Conservation (phyloP, 2,888 invertebrate species). For the Phrixothrix hirtus region DNA sequence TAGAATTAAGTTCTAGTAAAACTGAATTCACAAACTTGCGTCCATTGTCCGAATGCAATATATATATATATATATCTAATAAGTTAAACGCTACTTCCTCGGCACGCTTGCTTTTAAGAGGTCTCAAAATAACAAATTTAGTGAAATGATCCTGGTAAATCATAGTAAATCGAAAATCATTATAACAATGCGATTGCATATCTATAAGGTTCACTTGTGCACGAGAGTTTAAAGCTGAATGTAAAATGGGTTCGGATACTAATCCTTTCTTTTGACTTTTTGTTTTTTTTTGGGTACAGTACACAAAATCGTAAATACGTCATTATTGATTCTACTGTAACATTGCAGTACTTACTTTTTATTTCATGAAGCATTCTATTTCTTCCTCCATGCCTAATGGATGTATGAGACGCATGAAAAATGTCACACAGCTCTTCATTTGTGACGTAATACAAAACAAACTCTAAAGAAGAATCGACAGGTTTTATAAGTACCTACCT, state of each 20-base stretch:
- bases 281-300: neutral
- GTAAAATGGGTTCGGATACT: neutral
- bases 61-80: constrained; percentile 1
- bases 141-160: constrained; percentile 1
- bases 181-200: neutral
- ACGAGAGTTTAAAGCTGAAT: constrained; percentile 1
- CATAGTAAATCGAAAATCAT: neutral
- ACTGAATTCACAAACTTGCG: constrained; percentile 1
- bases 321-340: neutral
- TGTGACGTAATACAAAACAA: neutral
- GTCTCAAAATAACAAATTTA: neutral
- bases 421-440: constrained; percentile 2
- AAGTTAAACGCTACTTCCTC: too few species aligned
- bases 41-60: neutral
- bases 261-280: neutral
- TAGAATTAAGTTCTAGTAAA: neutral
- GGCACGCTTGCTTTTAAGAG: too few species aligned
- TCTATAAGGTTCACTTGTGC: neutral
- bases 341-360: too few species aligned
- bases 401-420: neutral
- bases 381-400: too few species aligned
- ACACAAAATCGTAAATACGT: neutral
- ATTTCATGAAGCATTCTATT: too few species aligned
- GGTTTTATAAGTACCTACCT: too few species aligned
- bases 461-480: neutral